Percentiles rank a stretch among this genome's conserved stretches.
Conservation (phyloP, 2,888 invertebrate genomes). For the Habroteleia sp. region DNA sequence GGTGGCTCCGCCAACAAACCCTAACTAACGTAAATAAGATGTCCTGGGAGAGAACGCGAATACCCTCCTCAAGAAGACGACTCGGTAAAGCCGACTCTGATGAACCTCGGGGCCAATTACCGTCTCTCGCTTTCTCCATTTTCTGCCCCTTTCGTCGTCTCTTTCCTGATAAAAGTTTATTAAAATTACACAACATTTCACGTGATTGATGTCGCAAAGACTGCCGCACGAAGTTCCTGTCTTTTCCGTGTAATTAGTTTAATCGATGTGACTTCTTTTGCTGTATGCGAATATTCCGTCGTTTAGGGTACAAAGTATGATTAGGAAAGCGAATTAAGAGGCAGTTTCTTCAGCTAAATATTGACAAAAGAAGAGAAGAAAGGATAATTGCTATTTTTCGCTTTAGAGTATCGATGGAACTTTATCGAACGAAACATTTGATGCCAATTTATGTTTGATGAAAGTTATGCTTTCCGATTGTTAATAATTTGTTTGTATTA, state of each 20-base stretch:
- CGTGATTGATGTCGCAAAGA: conserved; percentile 26
- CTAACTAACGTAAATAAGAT: conserved; percentile 81
- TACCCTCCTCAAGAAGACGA: conserved; percentile 59
- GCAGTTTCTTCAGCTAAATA: too few relatives aligned
- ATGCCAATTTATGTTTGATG: too few relatives aligned
- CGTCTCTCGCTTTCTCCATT: conserved; percentile 60
- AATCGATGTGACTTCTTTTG: not conserved
- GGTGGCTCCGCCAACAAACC: conserved; percentile 79
- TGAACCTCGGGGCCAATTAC: conserved; percentile 70
- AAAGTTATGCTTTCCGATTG: too few relatives aligned
- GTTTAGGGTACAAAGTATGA: conserved; percentile 5
- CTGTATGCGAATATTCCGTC: too few relatives aligned
- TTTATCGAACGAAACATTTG: too few relatives aligned
- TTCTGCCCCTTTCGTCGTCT: conserved; percentile 51
- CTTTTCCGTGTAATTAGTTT: too few relatives aligned
- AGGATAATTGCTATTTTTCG: too few relatives aligned
- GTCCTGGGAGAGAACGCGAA: conserved; percentile 69
- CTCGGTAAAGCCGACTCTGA: conserved; percentile 66
- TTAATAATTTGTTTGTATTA: too few relatives aligned
- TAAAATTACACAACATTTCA: conserved; percentile 57
- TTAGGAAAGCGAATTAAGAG: too few relatives aligned
- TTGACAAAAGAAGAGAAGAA: too few relatives aligned
- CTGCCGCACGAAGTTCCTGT: not conserved
- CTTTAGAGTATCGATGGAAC: too few relatives aligned
- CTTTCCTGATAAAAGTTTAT: conserved; percentile 55